Evolutionary conservation across 2,113 vertebrate genomes (phyloP).

Genomic region (Gavialis gangeticus): DNA sequence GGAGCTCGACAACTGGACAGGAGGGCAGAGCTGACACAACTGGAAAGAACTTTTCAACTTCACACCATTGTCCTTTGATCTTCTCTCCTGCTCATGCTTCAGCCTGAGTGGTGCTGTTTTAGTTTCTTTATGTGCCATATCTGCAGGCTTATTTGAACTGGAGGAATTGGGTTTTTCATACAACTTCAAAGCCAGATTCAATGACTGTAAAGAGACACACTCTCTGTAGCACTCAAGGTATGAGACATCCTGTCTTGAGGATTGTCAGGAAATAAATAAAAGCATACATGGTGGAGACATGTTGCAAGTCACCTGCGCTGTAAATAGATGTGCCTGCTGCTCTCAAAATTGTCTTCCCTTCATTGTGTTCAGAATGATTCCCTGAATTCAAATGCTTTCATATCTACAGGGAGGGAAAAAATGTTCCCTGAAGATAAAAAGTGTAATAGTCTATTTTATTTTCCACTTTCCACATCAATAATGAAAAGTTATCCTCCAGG

Average conservation of each 20-base stretch:
- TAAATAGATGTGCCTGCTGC: conserved; percentile 49
- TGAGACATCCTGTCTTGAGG: background rate
- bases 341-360: conserved; percentile 34
- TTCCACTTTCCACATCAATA: conserved; percentile 68
- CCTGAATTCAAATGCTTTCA: conserved; percentile 35
- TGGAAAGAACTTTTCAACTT: background rate
- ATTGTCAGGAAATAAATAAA: background rate
- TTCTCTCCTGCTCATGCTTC: background rate
- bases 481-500: conserved; percentile 59
- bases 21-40: background rate
- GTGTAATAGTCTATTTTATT: conserved; percentile 59
- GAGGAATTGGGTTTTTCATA: background rate
- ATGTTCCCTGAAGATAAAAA: conserved; percentile 56
- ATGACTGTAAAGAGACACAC: background rate
- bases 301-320: conserved; percentile 1
- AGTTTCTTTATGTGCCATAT: background rate
- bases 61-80: background rate
- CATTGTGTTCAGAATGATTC: background rate
- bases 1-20: accelerated
- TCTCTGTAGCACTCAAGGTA: background rate
- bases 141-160: background rate
- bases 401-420: conserved; percentile 16
- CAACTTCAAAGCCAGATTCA: background rate
- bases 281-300: background rate
- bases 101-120: background rate